phyloP scores from a whole-genome alignment of 2,113 vertebrate species.

The Mormyrus lacerda region DNA sequence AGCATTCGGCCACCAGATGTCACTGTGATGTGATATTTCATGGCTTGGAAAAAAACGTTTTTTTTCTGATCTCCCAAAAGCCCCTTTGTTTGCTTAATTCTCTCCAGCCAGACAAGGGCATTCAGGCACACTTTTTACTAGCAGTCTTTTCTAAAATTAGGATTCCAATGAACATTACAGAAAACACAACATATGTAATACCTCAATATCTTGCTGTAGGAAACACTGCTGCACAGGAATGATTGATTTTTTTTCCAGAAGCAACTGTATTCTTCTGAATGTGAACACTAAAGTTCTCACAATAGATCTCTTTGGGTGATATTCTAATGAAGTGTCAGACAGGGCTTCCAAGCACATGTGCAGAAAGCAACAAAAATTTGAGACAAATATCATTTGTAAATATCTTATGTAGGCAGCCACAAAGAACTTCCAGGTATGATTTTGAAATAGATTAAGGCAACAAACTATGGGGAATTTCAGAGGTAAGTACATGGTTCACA shows the following conservation, averaged over 20 bases:
- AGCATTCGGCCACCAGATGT: background rate
- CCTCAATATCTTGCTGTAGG: background rate
- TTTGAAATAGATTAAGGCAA: background rate
- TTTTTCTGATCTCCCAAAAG: background rate
- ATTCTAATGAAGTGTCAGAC: background rate
- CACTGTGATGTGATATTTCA: background rate
- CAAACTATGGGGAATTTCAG: background rate
- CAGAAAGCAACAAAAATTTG: background rate
- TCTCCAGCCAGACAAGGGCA: background rate
- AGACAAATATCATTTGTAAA: background rate
- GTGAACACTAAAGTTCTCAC: background rate
- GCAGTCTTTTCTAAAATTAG: background rate
- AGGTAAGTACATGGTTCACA: background rate
- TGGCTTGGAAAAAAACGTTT: background rate
- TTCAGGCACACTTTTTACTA: background rate
- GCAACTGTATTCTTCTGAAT: background rate
- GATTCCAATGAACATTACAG: background rate
- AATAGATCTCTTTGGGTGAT: background rate
- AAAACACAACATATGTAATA: background rate
- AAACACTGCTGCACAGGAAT: background rate
- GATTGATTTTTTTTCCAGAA: background rate
- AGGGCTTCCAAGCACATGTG: background rate
- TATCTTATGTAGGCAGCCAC: background rate
- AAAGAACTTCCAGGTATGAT: background rate
- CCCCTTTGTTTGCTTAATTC: background rate